Conservation (phyloP, 2,113 vertebrate species). For the Forbesichthys papilliferus region DNA sequence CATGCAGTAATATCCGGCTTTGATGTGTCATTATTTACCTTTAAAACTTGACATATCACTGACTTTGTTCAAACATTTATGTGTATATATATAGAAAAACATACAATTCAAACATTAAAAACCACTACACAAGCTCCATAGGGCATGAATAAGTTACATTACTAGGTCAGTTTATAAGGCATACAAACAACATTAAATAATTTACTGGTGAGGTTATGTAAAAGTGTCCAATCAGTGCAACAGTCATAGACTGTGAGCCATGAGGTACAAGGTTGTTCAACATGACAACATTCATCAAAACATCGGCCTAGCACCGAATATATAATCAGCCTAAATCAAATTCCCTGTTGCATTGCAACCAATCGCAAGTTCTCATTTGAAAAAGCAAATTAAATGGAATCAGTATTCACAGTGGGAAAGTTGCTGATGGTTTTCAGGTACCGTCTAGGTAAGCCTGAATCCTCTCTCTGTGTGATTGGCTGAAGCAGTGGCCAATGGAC, state of each 20-base stretch:
- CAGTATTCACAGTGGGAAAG: constrained; percentile 20
- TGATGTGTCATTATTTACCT: constrained; percentile 15
- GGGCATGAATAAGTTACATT: constrained; percentile 67
- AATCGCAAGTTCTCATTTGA: constrained; percentile 52
- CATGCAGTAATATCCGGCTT: constrained; percentile 30
- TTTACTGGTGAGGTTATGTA: constrained; percentile 52
- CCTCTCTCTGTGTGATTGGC: constrained; percentile 67
- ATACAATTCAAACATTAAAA: constrained; percentile 21
- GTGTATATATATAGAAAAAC: constrained; percentile 15
- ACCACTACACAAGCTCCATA: constrained; percentile 44
- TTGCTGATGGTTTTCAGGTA: constrained; percentile 25
- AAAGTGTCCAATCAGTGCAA: constrained; percentile 72
- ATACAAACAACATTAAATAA: constrained; percentile 63
- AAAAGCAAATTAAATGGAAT: constrained; percentile 46
- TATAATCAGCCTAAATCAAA: constrained; percentile 57
- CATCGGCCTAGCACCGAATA: constrained; percentile 48
- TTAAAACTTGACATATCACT: constrained; percentile 32
- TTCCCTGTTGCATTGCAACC: constrained; percentile 72
- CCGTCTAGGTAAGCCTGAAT: constrained; percentile 49
- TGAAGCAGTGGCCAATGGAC: constrained; percentile 75
- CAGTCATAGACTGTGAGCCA: constrained; percentile 40
- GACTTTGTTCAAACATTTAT: constrained; percentile 17
- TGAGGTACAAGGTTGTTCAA: constrained; percentile 66
- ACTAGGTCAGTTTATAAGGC: constrained; percentile 66
- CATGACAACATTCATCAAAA: constrained; percentile 43